Percentiles rank a stretch among this genome's conserved stretches.
Conservation (phyloP, 2,113 vertebrate species). For the Prinia subflava region DNA sequence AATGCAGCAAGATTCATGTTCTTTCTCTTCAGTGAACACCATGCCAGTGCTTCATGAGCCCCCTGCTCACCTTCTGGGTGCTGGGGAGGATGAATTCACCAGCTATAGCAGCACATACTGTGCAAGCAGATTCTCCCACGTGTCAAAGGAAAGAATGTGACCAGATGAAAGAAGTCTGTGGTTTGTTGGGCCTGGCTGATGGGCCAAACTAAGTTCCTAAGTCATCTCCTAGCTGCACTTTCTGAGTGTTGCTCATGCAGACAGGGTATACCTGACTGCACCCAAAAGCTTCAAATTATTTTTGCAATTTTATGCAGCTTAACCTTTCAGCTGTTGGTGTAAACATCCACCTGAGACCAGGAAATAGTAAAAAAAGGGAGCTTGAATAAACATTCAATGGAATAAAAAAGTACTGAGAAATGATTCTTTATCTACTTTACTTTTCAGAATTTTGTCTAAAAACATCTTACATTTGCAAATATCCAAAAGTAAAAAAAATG, state of each 20-base stretch:
- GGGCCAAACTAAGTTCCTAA: not conserved
- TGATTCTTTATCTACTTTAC: not conserved
- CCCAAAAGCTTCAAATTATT: not conserved
- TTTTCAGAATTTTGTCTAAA: not conserved
- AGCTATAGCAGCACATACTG: not conserved
- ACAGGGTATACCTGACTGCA: not conserved
- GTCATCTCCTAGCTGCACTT: not conserved
- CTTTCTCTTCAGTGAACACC: not conserved
- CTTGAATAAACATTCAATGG: not conserved
- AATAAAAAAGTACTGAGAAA: not conserved
- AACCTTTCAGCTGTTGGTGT: not conserved
- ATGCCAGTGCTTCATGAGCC: not conserved
- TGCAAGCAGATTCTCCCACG: not conserved
- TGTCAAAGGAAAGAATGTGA: not conserved
- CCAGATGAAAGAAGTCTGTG: not conserved
- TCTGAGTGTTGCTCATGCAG: not conserved
- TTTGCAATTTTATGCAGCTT: not conserved
- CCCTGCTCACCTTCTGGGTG: not conserved
- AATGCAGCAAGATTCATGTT: not conserved
- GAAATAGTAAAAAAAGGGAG: not conserved
- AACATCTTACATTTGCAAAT: not conserved
- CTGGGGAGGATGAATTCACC: not conserved
- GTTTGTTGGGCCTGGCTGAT: not conserved
- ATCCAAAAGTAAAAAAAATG: not conserved
- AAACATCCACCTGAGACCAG: not conserved